Conservation (phyloP, 2,113 vertebrate genomes). For the Ptyas mucosa region DNA sequence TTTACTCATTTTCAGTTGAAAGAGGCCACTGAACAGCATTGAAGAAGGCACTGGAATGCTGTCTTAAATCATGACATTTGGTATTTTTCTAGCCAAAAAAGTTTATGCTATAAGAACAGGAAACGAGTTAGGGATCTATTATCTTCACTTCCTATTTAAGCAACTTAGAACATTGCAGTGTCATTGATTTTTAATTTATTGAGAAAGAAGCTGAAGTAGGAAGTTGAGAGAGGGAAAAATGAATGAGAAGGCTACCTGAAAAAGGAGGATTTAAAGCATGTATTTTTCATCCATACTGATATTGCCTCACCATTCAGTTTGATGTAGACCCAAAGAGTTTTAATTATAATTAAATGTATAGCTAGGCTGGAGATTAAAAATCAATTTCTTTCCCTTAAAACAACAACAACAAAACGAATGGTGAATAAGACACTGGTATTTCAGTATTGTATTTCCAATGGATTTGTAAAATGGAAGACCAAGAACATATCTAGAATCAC, state of each 20-base stretch:
- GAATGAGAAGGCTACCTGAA: not conserved
- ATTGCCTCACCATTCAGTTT: not conserved
- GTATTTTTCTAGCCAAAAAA: not conserved
- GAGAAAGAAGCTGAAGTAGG: not conserved
- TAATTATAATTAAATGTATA: not conserved
- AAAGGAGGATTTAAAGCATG: not conserved
- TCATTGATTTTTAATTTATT: not conserved
- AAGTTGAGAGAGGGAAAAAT: not conserved
- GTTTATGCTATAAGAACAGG: not conserved
- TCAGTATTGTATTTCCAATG: constrained; percentile 37
- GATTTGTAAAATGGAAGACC: constrained; percentile 52
- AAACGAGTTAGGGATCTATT: not conserved
- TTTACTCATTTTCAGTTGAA: not conserved
- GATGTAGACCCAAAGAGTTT: not conserved
- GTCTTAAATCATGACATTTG: not conserved
- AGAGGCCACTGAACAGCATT: not conserved
- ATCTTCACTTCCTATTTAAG: not conserved
- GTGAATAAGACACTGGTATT: constrained; percentile 29
- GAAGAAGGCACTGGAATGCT: not conserved
- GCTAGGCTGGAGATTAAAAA: not conserved
- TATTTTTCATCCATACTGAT: not conserved
- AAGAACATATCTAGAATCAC: constrained; percentile 57
- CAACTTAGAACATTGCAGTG: not conserved
- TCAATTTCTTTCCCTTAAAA: not conserved
- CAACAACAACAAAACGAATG: not conserved